Conservation (phyloP, 2,888 invertebrate species). For the Xestia sexstrigata region DNA sequence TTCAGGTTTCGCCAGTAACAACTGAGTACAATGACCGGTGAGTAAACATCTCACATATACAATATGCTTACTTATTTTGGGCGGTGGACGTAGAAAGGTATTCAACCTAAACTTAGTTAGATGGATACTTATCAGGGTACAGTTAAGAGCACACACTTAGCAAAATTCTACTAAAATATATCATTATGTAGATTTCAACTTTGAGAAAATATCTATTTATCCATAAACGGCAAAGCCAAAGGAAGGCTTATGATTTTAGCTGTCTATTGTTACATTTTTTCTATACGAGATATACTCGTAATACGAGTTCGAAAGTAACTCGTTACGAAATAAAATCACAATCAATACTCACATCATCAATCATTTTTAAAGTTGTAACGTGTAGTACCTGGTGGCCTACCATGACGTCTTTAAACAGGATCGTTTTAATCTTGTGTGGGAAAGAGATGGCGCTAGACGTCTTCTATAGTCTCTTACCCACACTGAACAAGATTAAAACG, state of each 20-base stretch:
- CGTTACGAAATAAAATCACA: background rate
- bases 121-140: background rate
- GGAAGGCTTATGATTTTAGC: background rate
- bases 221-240: background rate
- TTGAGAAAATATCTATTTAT: background rate
- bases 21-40: conserved; percentile 1
- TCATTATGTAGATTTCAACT: background rate
- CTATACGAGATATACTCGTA: background rate
- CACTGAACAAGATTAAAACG: too few relatives aligned
- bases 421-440: too few relatives aligned
- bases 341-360: background rate
- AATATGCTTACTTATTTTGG: background rate
- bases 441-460: too few relatives aligned
- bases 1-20: conserved; percentile 18
- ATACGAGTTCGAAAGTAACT: background rate
- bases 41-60: background rate
- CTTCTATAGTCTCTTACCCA: too few relatives aligned
- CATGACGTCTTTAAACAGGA: too few relatives aligned
- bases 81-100: background rate
- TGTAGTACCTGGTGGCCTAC: too few relatives aligned
- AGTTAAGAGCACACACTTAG: background rate
- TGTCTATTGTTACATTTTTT: background rate
- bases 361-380: background rate
- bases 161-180: background rate
- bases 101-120: background rate